phyloP scores from a whole-genome alignment of 2,113 vertebrate species.

The Corythornis cristatus region DNA sequence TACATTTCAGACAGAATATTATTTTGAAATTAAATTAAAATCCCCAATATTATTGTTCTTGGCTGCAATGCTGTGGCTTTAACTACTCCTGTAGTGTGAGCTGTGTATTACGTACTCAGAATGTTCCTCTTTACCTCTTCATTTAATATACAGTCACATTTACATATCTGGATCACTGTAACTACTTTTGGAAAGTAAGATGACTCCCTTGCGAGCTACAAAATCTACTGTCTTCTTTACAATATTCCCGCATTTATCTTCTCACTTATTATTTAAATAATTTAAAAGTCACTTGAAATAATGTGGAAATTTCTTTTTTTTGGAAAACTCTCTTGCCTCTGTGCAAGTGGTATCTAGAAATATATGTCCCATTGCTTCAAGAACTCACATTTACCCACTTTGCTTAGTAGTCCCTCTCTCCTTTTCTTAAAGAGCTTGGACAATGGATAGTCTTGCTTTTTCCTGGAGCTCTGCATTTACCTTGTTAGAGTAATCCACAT shows the following conservation, averaged over 20 bases:
- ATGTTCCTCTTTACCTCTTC: background rate
- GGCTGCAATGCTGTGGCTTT: background rate
- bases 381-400: background rate
- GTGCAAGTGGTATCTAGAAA: background rate
- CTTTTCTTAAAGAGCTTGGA: background rate
- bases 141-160: background rate
- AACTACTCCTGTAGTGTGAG: background rate
- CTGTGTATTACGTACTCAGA: background rate
- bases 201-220: background rate
- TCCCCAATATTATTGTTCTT: background rate
- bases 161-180: background rate
- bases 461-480: background rate
- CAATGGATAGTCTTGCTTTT: background rate
- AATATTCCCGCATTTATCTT: background rate
- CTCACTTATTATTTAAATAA: background rate
- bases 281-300: background rate
- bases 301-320: background rate
- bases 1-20: background rate
- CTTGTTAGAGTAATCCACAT: background rate
- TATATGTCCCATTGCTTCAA: background rate
- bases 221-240: background rate
- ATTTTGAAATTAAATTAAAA: background rate
- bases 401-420: background rate
- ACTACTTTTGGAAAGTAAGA: background rate
- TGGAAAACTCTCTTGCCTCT: background rate